These are phyloP conservation scores for Phasia obesa DNA, from an alignment of 2,888 invertebrate genomes.

Conservation along the genomic window DNA sequence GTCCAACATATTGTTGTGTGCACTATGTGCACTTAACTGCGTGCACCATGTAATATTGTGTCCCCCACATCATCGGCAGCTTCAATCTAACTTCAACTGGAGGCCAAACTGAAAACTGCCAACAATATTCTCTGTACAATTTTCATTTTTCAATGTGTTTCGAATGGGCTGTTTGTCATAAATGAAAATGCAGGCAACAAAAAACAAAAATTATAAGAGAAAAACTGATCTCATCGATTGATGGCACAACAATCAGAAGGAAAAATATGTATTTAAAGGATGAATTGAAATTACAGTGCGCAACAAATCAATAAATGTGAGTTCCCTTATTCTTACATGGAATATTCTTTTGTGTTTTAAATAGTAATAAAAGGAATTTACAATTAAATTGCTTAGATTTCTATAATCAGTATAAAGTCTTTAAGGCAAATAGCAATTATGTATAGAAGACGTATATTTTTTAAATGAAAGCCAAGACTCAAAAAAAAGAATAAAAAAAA, in stretches of 20 bases:
- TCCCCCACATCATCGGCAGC: constrained; percentile 70
- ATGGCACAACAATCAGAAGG: constrained; percentile 35
- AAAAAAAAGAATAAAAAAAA: too few species aligned
- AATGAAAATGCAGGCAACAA: constrained; percentile 40
- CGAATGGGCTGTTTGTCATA: constrained; percentile 66
- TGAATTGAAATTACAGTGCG: constrained; percentile 60
- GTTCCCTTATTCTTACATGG: background rate
- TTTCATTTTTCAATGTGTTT: constrained; percentile 49
- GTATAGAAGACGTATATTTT: too few species aligned
- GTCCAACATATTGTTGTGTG: constrained; percentile 40
- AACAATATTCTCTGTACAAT: constrained; percentile 49
- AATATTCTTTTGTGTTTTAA: background rate
- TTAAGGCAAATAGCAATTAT: background rate
- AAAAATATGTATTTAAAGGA: constrained; percentile 36
- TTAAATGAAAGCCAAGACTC: too few species aligned
- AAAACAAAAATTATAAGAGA: background rate
- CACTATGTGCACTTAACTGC: constrained; percentile 43
- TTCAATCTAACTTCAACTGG: constrained; percentile 68
- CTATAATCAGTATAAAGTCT: background rate
- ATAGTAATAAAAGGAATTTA: background rate
- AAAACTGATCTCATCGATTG: constrained; percentile 37
- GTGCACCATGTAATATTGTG: constrained; percentile 65
- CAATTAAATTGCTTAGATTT: constrained; percentile 26
- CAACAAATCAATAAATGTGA: constrained; percentile 54
- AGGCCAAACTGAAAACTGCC: constrained; percentile 48